Evolutionary conservation across 2,797 vertebrate genomes (phyloP).

Genomic region (Merluccius polli): DNA sequence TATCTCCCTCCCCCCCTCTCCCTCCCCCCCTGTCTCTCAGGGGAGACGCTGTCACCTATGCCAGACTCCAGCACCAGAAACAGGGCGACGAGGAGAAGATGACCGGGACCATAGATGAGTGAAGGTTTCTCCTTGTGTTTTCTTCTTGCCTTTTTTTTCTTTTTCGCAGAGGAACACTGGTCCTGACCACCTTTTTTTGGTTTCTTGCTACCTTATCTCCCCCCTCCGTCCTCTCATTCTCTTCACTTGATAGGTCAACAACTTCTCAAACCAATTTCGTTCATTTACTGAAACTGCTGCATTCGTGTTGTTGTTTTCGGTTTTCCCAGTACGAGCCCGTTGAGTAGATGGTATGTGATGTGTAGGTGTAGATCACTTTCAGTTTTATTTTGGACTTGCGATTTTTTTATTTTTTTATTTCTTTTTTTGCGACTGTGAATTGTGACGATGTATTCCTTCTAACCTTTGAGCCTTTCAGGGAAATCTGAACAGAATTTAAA

Average conservation of each 20-base stretch:
- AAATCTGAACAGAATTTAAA: conserved; percentile 28
- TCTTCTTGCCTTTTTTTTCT: conserved; percentile 7
- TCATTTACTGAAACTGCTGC: conserved; percentile 35
- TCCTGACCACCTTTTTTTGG: conserved; percentile 10
- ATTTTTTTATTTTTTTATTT: conserved; percentile 21
- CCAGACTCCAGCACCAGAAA: conserved; percentile 88
- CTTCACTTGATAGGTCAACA: neutral
- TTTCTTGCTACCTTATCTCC: too few species aligned
- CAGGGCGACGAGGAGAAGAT: conserved; percentile 84
- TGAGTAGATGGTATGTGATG: conserved; percentile 18
- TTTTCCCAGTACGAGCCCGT: conserved; percentile 15
- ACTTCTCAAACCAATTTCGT: conserved; percentile 9
- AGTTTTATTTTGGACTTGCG: conserved; percentile 6
- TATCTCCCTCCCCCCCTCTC: neutral
- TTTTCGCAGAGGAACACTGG: conserved; percentile 15
- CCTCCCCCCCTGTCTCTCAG: conserved; percentile 58
- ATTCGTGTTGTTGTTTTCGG: conserved; percentile 23
- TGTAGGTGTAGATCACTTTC: conserved; percentile 18
- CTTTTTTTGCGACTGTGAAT: conserved; percentile 19
- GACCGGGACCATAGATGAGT: conserved; percentile 73
- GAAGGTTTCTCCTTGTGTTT: conserved; percentile 34
- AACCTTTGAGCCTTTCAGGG: conserved; percentile 40
- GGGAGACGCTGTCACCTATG: conserved; percentile 89
- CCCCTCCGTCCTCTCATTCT: conserved; percentile 13
- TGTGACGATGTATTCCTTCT: conserved; percentile 11